Percentiles rank a stretch among this genome's conserved stretches.
phyloP scores from a whole-genome alignment of 2,113 vertebrate species.

The Oryzias woworae region DNA sequence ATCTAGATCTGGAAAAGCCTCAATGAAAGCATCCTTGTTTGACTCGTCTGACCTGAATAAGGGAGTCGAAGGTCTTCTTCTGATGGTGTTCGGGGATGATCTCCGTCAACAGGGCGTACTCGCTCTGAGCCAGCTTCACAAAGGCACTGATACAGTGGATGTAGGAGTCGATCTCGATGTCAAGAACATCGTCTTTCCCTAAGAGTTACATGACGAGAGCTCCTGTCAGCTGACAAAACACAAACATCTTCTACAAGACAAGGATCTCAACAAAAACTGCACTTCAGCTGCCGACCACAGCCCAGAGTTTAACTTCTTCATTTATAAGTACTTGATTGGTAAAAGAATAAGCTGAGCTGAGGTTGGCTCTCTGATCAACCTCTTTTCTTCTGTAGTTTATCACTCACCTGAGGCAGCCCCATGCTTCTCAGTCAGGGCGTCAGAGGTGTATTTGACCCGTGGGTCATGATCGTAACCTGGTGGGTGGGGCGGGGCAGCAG shows the following conservation, averaged over 20 bases:
- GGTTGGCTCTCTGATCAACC: neutral
- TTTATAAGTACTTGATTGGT: neutral
- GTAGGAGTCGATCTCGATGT: constrained; percentile 95
- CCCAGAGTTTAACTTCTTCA: no score
- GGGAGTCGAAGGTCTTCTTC: constrained; percentile 98
- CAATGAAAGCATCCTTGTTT: no score
- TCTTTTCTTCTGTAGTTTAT: constrained; percentile 5
- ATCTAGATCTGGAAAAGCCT: no score
- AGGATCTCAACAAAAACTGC: neutral
- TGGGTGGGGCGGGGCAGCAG: constrained; percentile 62
- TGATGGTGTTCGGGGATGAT: constrained; percentile 97
- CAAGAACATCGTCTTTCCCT: constrained; percentile 94
- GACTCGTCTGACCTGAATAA: constrained; percentile 86
- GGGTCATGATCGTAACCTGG: constrained; percentile 94
- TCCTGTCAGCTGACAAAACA: constrained; percentile 5
- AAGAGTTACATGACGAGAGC: constrained; percentile 18
- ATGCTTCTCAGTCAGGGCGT: constrained; percentile 91
- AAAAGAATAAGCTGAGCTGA: accelerated
- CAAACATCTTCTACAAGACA: neutral
- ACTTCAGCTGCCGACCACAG: no score
- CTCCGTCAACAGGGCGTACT: constrained; percentile 87
- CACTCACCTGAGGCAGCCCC: constrained; percentile 87
- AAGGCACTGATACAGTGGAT: constrained; percentile 97
- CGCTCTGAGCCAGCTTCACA: constrained; percentile 94
- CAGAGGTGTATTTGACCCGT: constrained; percentile 88